Evolutionary conservation across 1,140 invertebrate genomes (phyloP), one percentile per base, ranked within the genome.

Genomic region (Drosophila equinoxialis): DNA sequence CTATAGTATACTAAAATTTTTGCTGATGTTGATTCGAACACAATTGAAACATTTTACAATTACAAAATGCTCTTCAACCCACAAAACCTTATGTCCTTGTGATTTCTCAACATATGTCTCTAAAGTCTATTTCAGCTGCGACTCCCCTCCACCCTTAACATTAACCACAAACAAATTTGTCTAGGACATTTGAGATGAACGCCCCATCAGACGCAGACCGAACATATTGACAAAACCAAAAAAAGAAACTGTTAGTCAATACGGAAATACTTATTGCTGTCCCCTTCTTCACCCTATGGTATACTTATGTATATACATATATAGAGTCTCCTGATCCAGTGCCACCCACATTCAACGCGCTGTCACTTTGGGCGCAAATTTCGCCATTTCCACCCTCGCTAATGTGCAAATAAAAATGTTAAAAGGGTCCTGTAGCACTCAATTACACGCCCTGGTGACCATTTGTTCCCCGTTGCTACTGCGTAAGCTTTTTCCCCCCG

Each of bases 371-470:
- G 80, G 84, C 84, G 84, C 80, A 87, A 87, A 87, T 87, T 87
- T 87, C 71, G 84, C 84, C 84, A 87, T 87, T 87, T 89, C 84
- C 90, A 91, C 90, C 90, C 90, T 90, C 83, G 90, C 90, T 91
- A 91, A 91, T 91, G 90, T 91, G 90, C 90, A 91, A 91, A 91
- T 91, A 91, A 91, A 91, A 91, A 91, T 91, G 90, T 91, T 91
- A 91, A 91, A 91, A 91, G 86, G 90, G 90, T 90, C 90, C 90
- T 91, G 90, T 91, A 91, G 90, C 90, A 91, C 90, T 91, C 90
- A 91, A 91, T 91, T 91, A 91, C 90, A 91, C 90, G 90, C 90
- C 90, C 90, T 81, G 90, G 90, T 91, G 90, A 91, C 90, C 90
- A 91, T 90, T 90, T 91, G 90, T 82, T 76, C 68, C 63, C 42